Conservation (phyloP, 2,113 vertebrate species). For the Cyprinodon brontotheroides region DNA sequence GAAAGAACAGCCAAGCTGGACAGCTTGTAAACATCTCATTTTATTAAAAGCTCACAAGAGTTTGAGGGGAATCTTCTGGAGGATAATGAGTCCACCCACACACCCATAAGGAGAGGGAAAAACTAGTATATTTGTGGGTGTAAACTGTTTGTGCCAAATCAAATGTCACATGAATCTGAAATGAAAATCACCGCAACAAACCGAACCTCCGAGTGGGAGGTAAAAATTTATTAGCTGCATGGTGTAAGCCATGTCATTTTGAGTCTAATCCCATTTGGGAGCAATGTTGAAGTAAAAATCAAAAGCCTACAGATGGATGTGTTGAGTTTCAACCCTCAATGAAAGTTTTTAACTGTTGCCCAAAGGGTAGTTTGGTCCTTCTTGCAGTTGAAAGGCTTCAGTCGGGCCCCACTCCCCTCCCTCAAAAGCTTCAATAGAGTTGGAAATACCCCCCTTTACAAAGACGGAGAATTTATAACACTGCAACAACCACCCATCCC, state of each 20-base stretch:
- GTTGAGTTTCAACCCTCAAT: conserved; percentile 4
- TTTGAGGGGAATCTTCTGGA: conserved; percentile 60
- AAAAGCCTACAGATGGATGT: conserved; percentile 34
- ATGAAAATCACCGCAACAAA: conserved; percentile 46
- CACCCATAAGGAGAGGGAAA: conserved; percentile 43
- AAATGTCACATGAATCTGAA: conserved; percentile 57
- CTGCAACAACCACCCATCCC: conserved; percentile 63
- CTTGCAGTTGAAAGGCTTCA: conserved; percentile 49
- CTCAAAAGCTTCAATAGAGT: conserved; percentile 52
- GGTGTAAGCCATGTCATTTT: conserved; percentile 24
- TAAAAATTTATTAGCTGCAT: conserved; percentile 35
- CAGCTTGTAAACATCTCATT: conserved; percentile 42
- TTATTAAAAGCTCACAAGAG: conserved; percentile 35
- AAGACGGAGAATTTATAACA: conserved; percentile 70
- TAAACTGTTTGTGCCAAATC: conserved; percentile 43
- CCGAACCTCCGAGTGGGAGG: conserved; percentile 19
- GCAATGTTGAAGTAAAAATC: conserved; percentile 27
- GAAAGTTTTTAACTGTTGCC: conserved; percentile 46
- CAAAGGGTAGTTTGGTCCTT: conserved; percentile 36
- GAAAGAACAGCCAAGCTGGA: conserved; percentile 38
- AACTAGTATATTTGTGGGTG: conserved; percentile 53
- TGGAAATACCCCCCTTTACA: conserved; percentile 51
- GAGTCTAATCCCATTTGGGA: conserved; percentile 30
- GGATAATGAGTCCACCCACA: conserved; percentile 71
- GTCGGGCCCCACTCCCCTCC: conserved; percentile 44